phyloP scores from a whole-genome alignment of 2,797 vertebrate species.

The Chromis chromis region DNA sequence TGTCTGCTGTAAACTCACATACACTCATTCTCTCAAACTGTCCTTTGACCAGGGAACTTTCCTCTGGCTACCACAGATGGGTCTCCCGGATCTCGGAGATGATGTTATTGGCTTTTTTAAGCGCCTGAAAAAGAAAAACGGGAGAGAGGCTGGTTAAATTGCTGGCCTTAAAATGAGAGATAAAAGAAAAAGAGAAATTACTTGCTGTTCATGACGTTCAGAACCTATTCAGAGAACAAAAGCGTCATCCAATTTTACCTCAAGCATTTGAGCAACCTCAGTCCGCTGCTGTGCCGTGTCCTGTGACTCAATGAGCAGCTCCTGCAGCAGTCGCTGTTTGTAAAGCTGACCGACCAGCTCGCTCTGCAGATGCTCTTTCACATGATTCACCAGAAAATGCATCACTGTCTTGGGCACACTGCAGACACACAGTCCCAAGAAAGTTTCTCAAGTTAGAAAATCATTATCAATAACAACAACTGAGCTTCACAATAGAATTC shows the following conservation, averaged over 20 bases:
- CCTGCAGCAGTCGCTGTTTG: conserved; percentile 84
- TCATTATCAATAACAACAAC: conserved; percentile 21
- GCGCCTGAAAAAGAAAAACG: conserved; percentile 74
- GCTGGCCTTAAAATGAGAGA: conserved; percentile 10
- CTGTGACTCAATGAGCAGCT: conserved; percentile 88
- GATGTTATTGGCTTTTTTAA: conserved; percentile 88
- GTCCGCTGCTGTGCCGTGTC: conserved; percentile 88
- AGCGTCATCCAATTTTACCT: conserved; percentile 73
- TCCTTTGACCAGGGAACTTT: conserved; percentile 47
- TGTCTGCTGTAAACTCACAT: conserved; percentile 64
- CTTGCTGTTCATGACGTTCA: conserved; percentile 16
- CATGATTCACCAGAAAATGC: conserved; percentile 90
- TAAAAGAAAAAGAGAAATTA: conserved; percentile 22
- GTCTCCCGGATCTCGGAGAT: conserved; percentile 91
- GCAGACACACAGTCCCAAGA: conserved; percentile 25
- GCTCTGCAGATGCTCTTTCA: conserved; percentile 90
- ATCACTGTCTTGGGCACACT: conserved; percentile 91
- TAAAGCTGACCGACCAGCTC: conserved; percentile 90
- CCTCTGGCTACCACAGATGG: conserved; percentile 86
- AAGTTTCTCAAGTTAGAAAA: conserved; percentile 21
- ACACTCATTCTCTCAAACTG: conserved; percentile 57
- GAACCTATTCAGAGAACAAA: conserved; percentile 49
- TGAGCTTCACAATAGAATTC: neutral
- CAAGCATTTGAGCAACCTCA: conserved; percentile 87
- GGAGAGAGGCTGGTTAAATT: conserved; percentile 26